Evolutionary conservation across 2,797 vertebrate genomes (phyloP), one percentile per base, ranked within the genome.

Genomic region (Chiroxiphia lanceolata): DNA sequence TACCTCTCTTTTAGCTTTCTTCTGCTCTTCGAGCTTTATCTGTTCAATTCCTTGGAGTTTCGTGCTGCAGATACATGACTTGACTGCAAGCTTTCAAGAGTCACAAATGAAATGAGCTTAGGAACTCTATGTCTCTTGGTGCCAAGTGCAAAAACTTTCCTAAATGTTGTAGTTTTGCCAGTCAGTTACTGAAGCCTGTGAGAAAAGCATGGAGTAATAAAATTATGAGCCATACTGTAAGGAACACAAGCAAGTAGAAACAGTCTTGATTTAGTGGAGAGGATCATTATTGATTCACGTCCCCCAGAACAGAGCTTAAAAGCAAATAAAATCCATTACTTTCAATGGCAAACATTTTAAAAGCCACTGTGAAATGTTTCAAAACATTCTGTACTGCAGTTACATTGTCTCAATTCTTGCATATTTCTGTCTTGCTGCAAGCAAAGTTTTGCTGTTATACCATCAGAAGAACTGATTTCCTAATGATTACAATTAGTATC

Each of bases 41-140:
- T 93, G 48, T 90, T 40, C 17, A 96, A 89, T 97, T 97, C 96
- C 96, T 97, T 95, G 61, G 96, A 96, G 97, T 60, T 94, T 97
- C 65, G 54, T 44, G 27, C 42, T 92, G 50, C 95, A 96, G 77
- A 96, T 72, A 74, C 61, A 86, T 86, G 93, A 94, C 65, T 97
- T 96, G 74, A 93, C 91, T 96, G 76, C 29, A 94, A 95, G 71
- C 26, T 96, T 97, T 97, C 83, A 96, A 96, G 94, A 97, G 89
- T 91, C 71, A 96, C 72, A 96, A 96, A 94, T 88, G 40, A 95
- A 97, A 94, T 75, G 16, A 94, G 18, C 47, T 94, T 68, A 90
- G 50, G 36, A 97, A 82, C 42, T 75, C 69, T 61, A 31, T 63
- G 36, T 91, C 72, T 84, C 56, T 72, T 87, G 40, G 63, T 80